Base-by-base conservation (phyloP, 2,113 vertebrate genomes). In the Phainopepla nitens region DNA sequence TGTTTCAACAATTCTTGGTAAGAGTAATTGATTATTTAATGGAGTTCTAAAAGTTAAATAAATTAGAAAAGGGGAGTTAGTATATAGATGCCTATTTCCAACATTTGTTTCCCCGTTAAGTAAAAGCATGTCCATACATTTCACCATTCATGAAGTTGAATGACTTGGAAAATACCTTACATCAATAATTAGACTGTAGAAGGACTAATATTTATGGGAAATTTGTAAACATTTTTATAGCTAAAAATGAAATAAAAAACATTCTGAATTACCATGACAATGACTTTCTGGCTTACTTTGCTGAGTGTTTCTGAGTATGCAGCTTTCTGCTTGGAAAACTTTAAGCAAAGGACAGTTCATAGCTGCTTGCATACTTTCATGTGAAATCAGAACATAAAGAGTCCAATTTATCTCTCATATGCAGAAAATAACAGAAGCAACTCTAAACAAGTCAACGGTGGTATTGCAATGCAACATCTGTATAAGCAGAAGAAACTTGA, bases 191-290 rank as follows among this genome's bases (percentile, higher is more conserved):
- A 82, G 45, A 57, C 36, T 54, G 25, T n/a, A 58, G 33, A 79
- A 71, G 8, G 23, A 77, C 20, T 82, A 86, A 88, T 87, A 91
- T 82, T 82, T 82, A 80, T 53, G 15, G 35, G 5, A 73, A 87
- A 70, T 41, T 23, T 65, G 7, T 42, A 85, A 95, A 85, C 4
- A 82, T 76, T 88, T 93, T 65, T 49, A 69, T 39, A 88, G 50
- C 21, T 65, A 72, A 85, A 91, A 87, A 57, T 65, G 13, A 93
- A 92, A 84, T 3, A 0, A 64, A 89, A 89, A 53, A 7, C 35
- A 82, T 39, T 54, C 36, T 19, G 53, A 79, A 89, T 54, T 81
- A 77, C 42, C n/a, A 70, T 54, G 35, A 57, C 60, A 68, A 53
- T 2, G 1, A 87, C 6, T 47, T 85, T 65, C 58, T 77, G 54